These are phyloP conservation scores for Carcharodon carcharias DNA, from an alignment of 2,797 vertebrate genomes.

Conservation along the genomic window DNA sequence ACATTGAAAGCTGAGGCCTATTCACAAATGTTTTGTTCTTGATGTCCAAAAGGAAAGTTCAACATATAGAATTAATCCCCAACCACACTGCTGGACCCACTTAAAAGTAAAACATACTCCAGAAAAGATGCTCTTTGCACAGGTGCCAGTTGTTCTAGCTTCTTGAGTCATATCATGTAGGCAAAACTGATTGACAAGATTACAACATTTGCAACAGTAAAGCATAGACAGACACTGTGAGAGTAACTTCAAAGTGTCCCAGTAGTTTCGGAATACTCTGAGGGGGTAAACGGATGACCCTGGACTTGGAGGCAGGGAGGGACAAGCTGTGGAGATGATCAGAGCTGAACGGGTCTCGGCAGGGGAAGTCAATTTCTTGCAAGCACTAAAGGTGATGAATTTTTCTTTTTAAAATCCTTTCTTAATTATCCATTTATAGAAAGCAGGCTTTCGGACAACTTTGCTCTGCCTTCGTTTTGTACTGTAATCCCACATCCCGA, in stretches of 20 bases:
- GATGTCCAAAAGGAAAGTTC: not conserved
- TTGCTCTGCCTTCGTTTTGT: not conserved
- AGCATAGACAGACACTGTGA: constrained; percentile 59
- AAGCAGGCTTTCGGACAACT: not conserved
- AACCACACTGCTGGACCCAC: not conserved
- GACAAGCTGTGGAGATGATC: constrained; percentile 52
- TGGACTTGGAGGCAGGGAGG: constrained; percentile 51
- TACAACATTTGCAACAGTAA: constrained; percentile 59
- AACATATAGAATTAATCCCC: constrained; percentile 38
- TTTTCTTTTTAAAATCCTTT: not conserved
- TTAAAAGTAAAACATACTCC: not conserved
- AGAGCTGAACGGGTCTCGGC: constrained; percentile 40
- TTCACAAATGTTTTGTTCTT: constrained; percentile 37
- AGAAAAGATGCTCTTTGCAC: not conserved
- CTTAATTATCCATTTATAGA: not conserved
- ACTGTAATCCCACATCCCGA: not conserved
- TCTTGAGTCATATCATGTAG: constrained; percentile 54
- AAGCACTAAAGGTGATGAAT: not conserved
- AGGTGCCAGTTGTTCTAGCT: not conserved
- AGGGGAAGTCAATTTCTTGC: constrained; percentile 46
- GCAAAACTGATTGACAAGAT: constrained; percentile 68
- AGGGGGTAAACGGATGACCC: constrained; percentile 56
- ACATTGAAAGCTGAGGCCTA: constrained; percentile 7
- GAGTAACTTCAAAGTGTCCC: constrained; percentile 57
- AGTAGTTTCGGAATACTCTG: constrained; percentile 51